Evolutionary conservation across 53 echinoderm and acorn worm species (phyloP).

Genomic region (Holothuria scabra): DNA sequence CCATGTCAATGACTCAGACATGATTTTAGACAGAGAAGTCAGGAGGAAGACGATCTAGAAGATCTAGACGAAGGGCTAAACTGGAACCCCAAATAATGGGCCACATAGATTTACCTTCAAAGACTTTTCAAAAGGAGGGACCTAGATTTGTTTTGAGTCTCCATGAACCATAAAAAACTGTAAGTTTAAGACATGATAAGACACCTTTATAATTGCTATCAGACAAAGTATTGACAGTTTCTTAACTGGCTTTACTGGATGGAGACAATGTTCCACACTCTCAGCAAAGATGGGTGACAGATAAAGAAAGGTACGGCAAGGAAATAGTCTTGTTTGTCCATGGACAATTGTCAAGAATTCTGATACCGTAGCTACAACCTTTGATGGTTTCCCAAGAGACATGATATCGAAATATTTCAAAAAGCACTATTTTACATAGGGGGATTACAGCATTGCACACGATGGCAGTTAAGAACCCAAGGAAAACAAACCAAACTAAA

Average conservation of each 20-base stretch:
- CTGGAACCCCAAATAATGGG: constrained; percentile 54
- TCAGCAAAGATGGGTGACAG: neutral
- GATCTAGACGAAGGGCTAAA: constrained; percentile 54
- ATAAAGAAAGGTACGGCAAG: neutral
- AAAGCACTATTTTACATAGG: neutral
- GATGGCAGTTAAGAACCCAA: neutral
- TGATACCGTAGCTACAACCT: neutral
- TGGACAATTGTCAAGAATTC: neutral
- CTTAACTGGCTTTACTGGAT: constrained; percentile 29
- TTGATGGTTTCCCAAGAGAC: neutral
- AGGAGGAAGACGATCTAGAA: constrained; percentile 29
- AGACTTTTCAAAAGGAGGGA: neutral
- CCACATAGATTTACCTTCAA: constrained; percentile 3
- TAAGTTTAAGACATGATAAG: constrained; percentile 44
- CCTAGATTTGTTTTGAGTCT: neutral
- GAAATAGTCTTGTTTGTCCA: neutral
- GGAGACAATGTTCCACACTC: constrained; percentile 30
- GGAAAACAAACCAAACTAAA: neutral
- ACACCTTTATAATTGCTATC: constrained; percentile 50
- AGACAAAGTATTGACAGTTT: constrained; percentile 39
- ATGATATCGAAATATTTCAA: neutral
- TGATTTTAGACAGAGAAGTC: neutral
- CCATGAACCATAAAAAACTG: neutral
- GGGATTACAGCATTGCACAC: neutral
- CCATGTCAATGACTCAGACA: constrained; percentile 50